Base-by-base conservation (phyloP, 2,113 vertebrate genomes). In the Datnioides undecimradiatus region DNA sequence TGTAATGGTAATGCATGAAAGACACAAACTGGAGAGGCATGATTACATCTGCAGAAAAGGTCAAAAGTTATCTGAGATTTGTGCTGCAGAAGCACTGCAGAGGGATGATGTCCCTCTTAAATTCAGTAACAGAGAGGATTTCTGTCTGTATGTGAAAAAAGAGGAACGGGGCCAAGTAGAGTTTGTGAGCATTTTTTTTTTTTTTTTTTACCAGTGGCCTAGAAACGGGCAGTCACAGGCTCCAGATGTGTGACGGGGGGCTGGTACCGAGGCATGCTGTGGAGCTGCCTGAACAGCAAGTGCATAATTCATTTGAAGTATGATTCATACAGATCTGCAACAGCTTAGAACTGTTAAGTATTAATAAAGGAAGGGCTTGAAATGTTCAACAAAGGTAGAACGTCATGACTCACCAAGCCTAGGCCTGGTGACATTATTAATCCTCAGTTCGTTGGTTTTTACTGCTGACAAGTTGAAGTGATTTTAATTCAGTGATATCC, bases 281-380 rank as follows among this genome's bases (percentile, higher is more conserved):
- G 45, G 55, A 64, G 75, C 67, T 82, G 25, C 62, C 72, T 36
- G 52, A 46, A 63, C 59, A 57, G 62, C 17, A 57, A 58, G 63
- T 83, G 19, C 87, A 86, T 89, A 31, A 91, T 88, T 91, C 1
- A 88, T 77, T 75, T 79, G 19, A 43, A 43, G 80, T 31, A 69
- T 86, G 83, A 93, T 73, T 86, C 68, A 85, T 75, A 58, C 64
- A 48, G 65, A 31, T 80, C 51, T 31, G 49, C 70, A 66, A 67
- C 67, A 70, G 76, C 67, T 89, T 69, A 63, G 70, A 52, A 27
- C 23, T 64, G 60, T 89, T 79, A 87, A 90, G 55, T 86, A 86
- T 90, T 89, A 82, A 88, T 80, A 68, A 86, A 82, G 66, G 43
- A 41, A 21, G 34, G 68, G 27, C 38, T 76, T 73, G 17, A 76